phyloP scores from a whole-genome alignment of 2,888 invertebrate species.

The Drosophila colorata region DNA sequence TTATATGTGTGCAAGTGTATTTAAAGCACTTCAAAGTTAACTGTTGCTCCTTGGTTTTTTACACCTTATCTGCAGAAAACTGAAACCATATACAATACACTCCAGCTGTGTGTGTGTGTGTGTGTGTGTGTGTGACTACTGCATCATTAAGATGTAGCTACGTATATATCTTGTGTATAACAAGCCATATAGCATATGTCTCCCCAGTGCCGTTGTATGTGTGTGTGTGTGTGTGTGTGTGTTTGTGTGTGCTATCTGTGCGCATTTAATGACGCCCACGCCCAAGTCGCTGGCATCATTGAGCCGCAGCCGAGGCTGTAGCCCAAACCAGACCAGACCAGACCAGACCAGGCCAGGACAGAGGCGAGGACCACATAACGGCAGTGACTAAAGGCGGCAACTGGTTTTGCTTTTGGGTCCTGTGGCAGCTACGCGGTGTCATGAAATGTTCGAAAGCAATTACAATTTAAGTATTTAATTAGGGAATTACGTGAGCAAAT shows the following conservation, averaged over 20 bases:
- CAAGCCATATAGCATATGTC: conserved; percentile 47
- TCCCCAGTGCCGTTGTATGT: conserved; percentile 1
- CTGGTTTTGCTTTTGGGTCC: conserved; percentile 8
- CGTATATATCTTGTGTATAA: conserved; percentile 32
- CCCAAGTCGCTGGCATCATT: conserved; percentile 29
- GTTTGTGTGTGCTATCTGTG: conserved; percentile 37
- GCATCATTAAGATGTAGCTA: conserved; percentile 37
- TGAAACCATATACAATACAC: conserved; percentile 24
- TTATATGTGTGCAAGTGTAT: background rate
- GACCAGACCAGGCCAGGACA: background rate
- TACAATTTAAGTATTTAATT: conserved; percentile 82
- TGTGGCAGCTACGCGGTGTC: conserved; percentile 30
- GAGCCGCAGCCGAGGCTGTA: conserved; percentile 8
- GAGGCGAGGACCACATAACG: conserved; percentile 16
- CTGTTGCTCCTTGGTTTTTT: conserved; percentile 1
- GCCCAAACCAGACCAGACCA: too few relatives aligned
- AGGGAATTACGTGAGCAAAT: conserved; percentile 76
- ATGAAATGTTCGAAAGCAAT: conserved; percentile 78
- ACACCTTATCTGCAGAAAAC: conserved; percentile 9
- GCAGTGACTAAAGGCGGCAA: conserved; percentile 16
- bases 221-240: conserved; percentile 18
- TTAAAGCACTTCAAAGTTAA: background rate
- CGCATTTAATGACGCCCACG: conserved; percentile 60
- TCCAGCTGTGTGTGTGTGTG: background rate
- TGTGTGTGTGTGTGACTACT: conserved; percentile 3